Evolutionary conservation across 2,888 invertebrate species (phyloP).

Genomic region (Machimus atricapillus): DNA sequence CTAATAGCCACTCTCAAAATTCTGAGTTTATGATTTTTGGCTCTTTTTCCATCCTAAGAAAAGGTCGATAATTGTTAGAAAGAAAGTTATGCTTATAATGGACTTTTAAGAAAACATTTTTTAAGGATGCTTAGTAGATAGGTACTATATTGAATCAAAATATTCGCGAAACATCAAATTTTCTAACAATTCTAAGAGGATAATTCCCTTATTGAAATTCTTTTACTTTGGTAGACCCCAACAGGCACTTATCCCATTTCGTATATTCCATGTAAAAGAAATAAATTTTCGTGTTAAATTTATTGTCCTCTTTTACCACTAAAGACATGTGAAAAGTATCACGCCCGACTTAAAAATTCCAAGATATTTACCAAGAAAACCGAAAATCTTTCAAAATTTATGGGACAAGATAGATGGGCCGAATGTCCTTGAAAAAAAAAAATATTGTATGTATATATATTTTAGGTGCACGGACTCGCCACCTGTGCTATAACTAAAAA

Average conservation of each 20-base stretch:
- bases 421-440: neutral
- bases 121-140: no score
- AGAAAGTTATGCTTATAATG: no score
- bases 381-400: neutral
- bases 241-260: neutral
- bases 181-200: no score
- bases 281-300: neutral
- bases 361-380: neutral
- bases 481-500: neutral
- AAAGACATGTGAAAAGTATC: neutral
- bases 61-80: no score
- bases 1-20: no score
- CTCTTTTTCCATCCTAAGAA: no score
- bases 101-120: no score
- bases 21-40: no score
- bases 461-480: neutral
- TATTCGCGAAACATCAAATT: no score
- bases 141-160: no score
- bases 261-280: neutral
- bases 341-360: neutral
- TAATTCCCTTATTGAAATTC: no score
- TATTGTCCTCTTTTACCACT: neutral
- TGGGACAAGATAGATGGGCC: neutral
- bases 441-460: neutral
- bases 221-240: neutral